These are phyloP conservation scores for Drosophila mercatorum DNA, from an alignment of 2,888 invertebrate genomes.

Conservation along the genomic window DNA sequence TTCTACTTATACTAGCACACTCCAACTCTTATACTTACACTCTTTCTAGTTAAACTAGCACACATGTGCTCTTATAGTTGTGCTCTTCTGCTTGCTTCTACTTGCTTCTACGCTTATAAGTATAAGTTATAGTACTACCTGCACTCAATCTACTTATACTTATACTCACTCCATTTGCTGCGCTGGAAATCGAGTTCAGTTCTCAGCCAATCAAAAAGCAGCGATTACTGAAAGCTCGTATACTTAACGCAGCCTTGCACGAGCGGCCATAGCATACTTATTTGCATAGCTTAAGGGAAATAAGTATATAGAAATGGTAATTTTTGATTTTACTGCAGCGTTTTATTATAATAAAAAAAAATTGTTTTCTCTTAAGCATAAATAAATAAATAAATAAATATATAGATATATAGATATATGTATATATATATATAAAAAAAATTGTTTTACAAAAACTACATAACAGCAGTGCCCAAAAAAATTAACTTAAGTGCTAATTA, in stretches of 20 bases:
- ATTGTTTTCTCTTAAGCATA: slow-evolving; percentile 17
- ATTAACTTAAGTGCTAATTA: slow-evolving; percentile 18
- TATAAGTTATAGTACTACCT: no score
- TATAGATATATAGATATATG: neutral
- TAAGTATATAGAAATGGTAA: neutral
- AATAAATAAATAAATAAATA: slow-evolving; percentile 27
- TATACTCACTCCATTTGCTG: neutral
- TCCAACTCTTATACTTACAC: neutral
- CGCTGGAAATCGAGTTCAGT: neutral
- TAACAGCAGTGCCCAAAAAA: slow-evolving; percentile 75
- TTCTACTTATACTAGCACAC: neutral
- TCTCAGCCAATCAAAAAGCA: neutral
- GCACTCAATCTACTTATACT: neutral
- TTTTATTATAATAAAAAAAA: slow-evolving; percentile 56
- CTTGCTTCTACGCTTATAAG: no score
- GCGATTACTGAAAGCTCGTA: slow-evolving; percentile 1
- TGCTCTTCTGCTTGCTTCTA: no score
- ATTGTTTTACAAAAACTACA: slow-evolving; percentile 68
- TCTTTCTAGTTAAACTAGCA: no score
- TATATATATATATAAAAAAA: slow-evolving; percentile 43
- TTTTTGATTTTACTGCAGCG: slow-evolving; percentile 35
- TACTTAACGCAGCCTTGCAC: neutral
- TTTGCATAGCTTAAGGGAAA: neutral
- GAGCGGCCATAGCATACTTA: neutral
- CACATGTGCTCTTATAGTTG: neutral